A percentile compares a stretch with the other conserved stretches of the same genome.
These are phyloP conservation scores for Ditylenchus weischeri DNA, from an alignment of 2,888 invertebrate species.

Conservation along the genomic window DNA sequence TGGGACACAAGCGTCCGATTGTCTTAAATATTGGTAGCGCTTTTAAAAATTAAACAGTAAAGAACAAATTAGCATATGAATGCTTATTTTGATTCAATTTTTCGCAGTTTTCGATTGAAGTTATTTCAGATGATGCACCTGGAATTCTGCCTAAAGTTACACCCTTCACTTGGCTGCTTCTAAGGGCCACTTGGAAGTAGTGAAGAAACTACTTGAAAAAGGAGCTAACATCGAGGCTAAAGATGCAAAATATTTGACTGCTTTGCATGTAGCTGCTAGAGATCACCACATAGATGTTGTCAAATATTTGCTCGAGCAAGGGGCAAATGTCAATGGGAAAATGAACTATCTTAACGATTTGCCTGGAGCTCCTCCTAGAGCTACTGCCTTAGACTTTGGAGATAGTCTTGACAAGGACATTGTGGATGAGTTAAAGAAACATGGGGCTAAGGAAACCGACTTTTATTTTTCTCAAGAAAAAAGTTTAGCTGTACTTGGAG, in stretches of 20 bases:
- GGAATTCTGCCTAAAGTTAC: neutral
- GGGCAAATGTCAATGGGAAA: conserved; percentile 1
- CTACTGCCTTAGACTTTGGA: neutral
- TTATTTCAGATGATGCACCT: neutral
- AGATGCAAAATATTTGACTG: neutral
- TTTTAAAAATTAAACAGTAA: no score
- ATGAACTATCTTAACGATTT: neutral
- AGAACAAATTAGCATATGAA: no score
- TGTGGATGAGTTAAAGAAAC: neutral
- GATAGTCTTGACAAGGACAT: neutral
- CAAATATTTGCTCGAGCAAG: conserved; percentile 1
- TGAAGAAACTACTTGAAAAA: neutral
- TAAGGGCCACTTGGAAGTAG: neutral
- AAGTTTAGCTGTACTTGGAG: no score
- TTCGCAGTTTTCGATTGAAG: no score
- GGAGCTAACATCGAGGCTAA: neutral
- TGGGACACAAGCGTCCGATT: no score
- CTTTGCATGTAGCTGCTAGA: neutral
- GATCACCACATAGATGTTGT: neutral
- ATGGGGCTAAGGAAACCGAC: neutral
- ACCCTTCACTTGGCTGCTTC: neutral
- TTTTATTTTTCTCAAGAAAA: no score
- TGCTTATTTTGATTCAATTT: no score
- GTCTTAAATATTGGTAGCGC: no score
- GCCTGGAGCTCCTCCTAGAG: conserved; percentile 1